Evolutionary conservation across 2,113 vertebrate genomes (phyloP).

Genomic region (Dinomys branickii): DNA sequence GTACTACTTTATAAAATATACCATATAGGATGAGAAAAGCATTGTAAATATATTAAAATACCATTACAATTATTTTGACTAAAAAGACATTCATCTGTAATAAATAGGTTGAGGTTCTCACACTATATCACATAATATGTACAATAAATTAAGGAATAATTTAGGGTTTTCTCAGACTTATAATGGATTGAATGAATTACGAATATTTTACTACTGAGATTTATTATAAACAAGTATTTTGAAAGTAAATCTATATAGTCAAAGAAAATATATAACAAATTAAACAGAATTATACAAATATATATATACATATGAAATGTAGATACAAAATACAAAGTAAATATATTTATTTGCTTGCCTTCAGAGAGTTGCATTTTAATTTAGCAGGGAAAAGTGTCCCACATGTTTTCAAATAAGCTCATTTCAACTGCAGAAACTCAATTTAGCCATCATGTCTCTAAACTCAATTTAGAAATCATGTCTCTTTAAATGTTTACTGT

Average conservation of each 20-base stretch:
- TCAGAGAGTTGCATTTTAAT: background rate
- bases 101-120: background rate
- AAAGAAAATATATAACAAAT: background rate
- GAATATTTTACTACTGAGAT: background rate
- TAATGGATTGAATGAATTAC: slow-evolving; percentile 5
- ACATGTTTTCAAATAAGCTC: slow-evolving; percentile 10
- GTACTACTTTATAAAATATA: slow-evolving; percentile 8
- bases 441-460: slow-evolving; percentile 23
- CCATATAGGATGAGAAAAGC: slow-evolving; percentile 12
- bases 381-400: background rate
- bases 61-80: slow-evolving; percentile 6
- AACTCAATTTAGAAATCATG: background rate
- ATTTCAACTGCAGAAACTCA: background rate
- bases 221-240: slow-evolving; percentile 56
- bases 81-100: slow-evolving; percentile 20
- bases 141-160: slow-evolving; percentile 22
- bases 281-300: background rate
- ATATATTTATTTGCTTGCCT: background rate
- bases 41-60: slow-evolving; percentile 28
- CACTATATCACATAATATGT: background rate
- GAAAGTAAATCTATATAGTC: slow-evolving; percentile 23
- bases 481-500: slow-evolving; percentile 30
- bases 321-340: background rate
- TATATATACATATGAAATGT: background rate
- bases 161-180: slow-evolving; percentile 29